Conservation (phyloP, 2,113 vertebrate genomes). For the Alligator mississippiensis region DNA sequence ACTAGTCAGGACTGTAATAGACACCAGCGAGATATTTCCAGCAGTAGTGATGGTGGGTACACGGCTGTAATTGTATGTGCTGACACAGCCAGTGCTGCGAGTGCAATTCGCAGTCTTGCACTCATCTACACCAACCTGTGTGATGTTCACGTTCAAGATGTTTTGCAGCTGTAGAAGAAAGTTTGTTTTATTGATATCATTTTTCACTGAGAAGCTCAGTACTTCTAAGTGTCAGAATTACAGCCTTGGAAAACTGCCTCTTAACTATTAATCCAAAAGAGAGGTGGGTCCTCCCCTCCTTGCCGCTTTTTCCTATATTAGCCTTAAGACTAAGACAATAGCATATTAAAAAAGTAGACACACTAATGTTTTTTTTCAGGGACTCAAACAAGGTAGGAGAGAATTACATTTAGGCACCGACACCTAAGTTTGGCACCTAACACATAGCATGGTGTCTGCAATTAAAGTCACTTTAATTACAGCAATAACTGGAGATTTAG, state of each 20-base stretch:
- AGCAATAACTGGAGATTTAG: neutral
- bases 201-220: neutral
- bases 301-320: neutral
- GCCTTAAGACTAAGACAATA: too few relatives aligned
- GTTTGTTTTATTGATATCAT: conserved; percentile 13
- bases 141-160: conserved; percentile 79
- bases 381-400: too few relatives aligned
- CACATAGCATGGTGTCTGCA: too few relatives aligned
- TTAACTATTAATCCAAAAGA: conserved; percentile 3
- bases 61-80: conserved; percentile 74
- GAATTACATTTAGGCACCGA: too few relatives aligned
- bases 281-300: neutral
- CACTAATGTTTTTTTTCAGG: too few relatives aligned
- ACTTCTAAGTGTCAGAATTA: neutral
- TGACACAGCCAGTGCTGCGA: conserved; percentile 81
- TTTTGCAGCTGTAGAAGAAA: conserved; percentile 83
- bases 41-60: conserved; percentile 77
- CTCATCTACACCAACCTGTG: conserved; percentile 85
- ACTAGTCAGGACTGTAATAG: conserved; percentile 73
- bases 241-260: neutral
- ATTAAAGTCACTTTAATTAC: neutral
- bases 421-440: too few relatives aligned
- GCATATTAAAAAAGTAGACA: too few relatives aligned
- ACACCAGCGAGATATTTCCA: conserved; percentile 82
- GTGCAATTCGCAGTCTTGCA: conserved; percentile 82